Evolutionary conservation across 2,797 vertebrate genomes (phyloP), one percentile per base, ranked within the genome.

Genomic region (Enteromius treurensis): DNA sequence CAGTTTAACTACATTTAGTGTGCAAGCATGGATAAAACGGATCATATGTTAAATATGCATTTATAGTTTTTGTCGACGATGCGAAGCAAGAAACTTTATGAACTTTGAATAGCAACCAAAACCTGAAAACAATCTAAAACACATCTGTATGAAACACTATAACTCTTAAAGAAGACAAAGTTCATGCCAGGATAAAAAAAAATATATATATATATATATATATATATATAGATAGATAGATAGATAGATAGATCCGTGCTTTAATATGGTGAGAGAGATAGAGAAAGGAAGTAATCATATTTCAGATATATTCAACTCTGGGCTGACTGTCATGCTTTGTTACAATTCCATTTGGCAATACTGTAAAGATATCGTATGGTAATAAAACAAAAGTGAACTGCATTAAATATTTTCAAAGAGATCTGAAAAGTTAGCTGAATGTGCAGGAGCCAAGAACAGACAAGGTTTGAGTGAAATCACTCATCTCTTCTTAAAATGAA

Each of bases 1-100:
- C 78, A 68, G 84, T 84, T 88, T 87, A 86, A 87, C 88, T 87
- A 87, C 77, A 86, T 79, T 82, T 84, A 83, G 49, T 81, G 55
- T 78, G 49, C 76, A 2, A 23, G 77, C 13, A 1, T 82, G 29
- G 26, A 23, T 34, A 73, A 51, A 53, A 23, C 34, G 55, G 32
- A 69, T 69, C 1, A 2, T 51, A 32, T 51, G n/a, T 42, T 23
- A 42, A 29, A 34, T 40, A 10, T 73, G 55, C 42, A 49, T 49
- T 73, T 62, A 34, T 34, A 73, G 37, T 55, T 71, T 42, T 49
- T 4, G 4, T 81, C 5, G 73, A 45, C 37, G 4, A n/a, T 32
- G 19, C 8, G 8, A 70, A 71, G 40, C 23, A 68, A 42, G 11
- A 42, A 70, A 45, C 37, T 45, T 40, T 9, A 19, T 40, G 11